Evolutionary conservation across 2,888 invertebrate genomes (phyloP), one percentile per base, ranked within the genome.

Genomic region (Entomobrya multifasciata): DNA sequence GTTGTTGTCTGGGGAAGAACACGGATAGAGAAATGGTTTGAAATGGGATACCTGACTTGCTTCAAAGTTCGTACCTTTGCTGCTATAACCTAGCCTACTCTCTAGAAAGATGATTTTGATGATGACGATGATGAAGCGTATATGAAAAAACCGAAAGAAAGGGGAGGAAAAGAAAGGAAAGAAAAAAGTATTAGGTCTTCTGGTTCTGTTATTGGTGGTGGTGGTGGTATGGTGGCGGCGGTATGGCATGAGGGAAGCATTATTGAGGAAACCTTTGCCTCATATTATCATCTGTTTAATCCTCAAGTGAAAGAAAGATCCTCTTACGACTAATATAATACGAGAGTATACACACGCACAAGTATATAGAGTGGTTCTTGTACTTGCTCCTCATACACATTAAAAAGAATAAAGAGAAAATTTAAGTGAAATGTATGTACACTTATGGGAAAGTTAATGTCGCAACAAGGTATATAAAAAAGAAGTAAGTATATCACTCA

Each of bases 261-360:
- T 70, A 81, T 81, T 70, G 72, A n/a, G 22, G 60, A 72, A 72
- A 81, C 81, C 81, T 82, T 82, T 82, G 82, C 57, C 82, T 82
- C 49, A 62, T 74, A 82, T 82, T 82, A 82, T 82, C 74, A 82
- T 82, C 82, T 82, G 76, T 76, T 83, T 83, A 83, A 83, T 83
- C 83, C 76, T 83, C 52, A 62, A 62, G 83, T 76, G 83, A 83
- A 83, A 65, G 62, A 57, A 41, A 55, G 27, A 8, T 17, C 22
- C 55, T 0, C 15, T 20, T 72, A 36, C 30, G 30, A 25, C 57
- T 76, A 57, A 57, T 76, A n/a, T 36, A 36, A 76, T 57, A 41
- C 41, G 60, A 20, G 27, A 17, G 11, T 22, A 55, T 22, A 55
- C 30, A 8, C 47, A 22, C 11, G 47, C 17, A 65, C 15, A 5